A percentile compares a stretch with the other conserved stretches of the same genome.
Evolutionary conservation across 2,888 invertebrate genomes (phyloP).

Genomic region (Anthrax anthrax): DNA sequence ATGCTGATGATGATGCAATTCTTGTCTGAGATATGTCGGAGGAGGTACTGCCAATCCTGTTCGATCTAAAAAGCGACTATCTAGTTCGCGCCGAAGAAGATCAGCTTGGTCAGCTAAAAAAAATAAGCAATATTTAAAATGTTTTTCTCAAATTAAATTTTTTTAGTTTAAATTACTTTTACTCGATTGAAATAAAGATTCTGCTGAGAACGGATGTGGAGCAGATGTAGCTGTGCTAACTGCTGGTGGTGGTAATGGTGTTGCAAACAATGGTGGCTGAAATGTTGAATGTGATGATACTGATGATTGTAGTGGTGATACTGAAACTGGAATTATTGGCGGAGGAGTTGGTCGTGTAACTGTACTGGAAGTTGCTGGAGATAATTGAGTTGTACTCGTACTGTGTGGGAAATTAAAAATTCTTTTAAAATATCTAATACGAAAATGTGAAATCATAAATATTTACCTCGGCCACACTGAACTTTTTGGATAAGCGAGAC

Average conservation of each 20-base stretch:
- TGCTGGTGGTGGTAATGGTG: slow-evolving; percentile 41
- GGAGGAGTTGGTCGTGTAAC: slow-evolving; percentile 42
- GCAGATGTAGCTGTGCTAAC: slow-evolving; percentile 38
- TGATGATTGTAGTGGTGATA: slow-evolving; percentile 28
- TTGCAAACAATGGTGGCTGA: slow-evolving; percentile 53
- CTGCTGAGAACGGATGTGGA: slow-evolving; percentile 76
- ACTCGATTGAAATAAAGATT: slow-evolving; percentile 76
- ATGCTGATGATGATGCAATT: slow-evolving; percentile 88
- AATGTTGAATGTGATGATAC: slow-evolving; percentile 35
- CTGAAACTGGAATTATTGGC: slow-evolving; percentile 22
- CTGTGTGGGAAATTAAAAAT: slow-evolving; percentile 10
- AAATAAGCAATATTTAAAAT: not conserved
- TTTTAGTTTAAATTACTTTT: slow-evolving; percentile 35
- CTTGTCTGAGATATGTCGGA: slow-evolving; percentile 56
- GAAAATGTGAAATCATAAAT: not conserved
- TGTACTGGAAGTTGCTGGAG: slow-evolving; percentile 36
- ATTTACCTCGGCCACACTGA: slow-evolving; percentile 32
- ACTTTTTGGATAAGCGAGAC: slow-evolving; percentile 25
- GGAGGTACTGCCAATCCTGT: slow-evolving; percentile 47
- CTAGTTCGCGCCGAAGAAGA: slow-evolving; percentile 74
- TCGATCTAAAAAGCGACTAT: slow-evolving; percentile 79
- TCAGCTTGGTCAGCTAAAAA: slow-evolving; percentile 56
- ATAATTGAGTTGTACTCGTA: slow-evolving; percentile 30
- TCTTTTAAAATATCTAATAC: too few species aligned
- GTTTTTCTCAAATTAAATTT: not conserved